Percentiles rank a stretch among this genome's conserved stretches.
Conservation (phyloP, 1,140 invertebrate genomes). For the Goniozus legneri region DNA sequence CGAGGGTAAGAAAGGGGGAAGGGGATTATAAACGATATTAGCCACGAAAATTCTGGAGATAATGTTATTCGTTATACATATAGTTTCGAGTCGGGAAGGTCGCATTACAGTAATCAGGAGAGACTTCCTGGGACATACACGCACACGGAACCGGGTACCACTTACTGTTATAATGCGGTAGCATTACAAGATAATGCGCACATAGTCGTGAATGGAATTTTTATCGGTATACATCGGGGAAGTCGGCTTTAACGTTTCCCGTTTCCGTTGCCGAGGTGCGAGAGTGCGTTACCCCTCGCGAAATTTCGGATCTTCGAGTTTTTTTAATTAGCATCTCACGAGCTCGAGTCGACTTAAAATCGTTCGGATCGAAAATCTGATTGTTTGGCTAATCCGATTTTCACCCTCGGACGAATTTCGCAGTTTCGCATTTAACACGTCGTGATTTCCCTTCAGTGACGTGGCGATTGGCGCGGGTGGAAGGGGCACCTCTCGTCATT, state of each 20-base stretch:
- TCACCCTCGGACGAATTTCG: slow-evolving; percentile 39
- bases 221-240: too few species aligned
- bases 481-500: not conserved
- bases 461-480: not conserved
- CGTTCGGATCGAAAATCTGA: too few species aligned
- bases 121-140: slow-evolving; percentile 33
- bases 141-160: slow-evolving; percentile 36
- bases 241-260: not conserved
- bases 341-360: too few species aligned
- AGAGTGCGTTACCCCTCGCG: too few species aligned
- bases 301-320: too few species aligned
- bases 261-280: not conserved
- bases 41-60: too few species aligned
- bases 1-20: too few species aligned
- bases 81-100: slow-evolving; percentile 16
- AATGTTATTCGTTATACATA: slow-evolving; percentile 32
- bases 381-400: too few species aligned
- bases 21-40: too few species aligned
- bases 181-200: slow-evolving; percentile 41
- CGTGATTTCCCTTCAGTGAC: slow-evolving; percentile 2
- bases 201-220: too few species aligned
- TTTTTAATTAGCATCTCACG: too few species aligned
- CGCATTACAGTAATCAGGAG: slow-evolving; percentile 38
- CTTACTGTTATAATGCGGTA: slow-evolving; percentile 45
- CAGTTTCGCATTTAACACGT: slow-evolving; percentile 30